Percentiles rank a stretch among this genome's conserved stretches.
Evolutionary conservation across 1,140 invertebrate genomes (phyloP).

Genomic region (Mizuhopecten yessoensis): DNA sequence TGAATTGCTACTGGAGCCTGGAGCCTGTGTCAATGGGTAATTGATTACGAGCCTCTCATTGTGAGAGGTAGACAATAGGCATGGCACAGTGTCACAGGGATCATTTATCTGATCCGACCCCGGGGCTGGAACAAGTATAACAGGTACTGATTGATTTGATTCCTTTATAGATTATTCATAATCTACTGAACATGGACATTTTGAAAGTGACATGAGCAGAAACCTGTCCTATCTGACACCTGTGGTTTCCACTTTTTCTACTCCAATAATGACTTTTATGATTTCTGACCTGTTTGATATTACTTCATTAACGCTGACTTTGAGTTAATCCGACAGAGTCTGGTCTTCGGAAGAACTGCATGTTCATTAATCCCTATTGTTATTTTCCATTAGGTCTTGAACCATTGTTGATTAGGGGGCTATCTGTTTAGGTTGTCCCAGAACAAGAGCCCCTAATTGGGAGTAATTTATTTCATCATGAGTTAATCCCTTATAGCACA

Average conservation of each 20-base stretch:
- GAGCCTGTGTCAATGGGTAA: conserved; percentile 11
- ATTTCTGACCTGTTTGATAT: neutral
- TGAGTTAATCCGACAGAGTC: neutral
- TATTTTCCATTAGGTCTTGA: too few relatives aligned
- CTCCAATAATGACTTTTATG: neutral
- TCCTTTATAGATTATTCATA: neutral
- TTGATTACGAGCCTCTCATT: neutral
- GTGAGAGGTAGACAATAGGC: neutral
- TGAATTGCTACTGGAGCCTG: neutral
- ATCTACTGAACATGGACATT: neutral
- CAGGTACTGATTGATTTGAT: neutral
- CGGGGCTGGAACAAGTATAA: neutral
- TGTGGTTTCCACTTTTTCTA: neutral
- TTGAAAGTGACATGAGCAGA: neutral
- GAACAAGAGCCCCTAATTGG: too few relatives aligned
- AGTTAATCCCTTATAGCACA: too few relatives aligned
- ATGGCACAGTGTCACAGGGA: neutral
- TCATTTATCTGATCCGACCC: neutral
- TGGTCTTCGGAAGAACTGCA: neutral
- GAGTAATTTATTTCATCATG: too few relatives aligned
- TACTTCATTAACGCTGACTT: neutral
- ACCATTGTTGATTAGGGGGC: too few relatives aligned
- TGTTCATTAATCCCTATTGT: too few relatives aligned
- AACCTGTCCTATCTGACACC: neutral
- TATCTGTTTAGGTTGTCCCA: too few relatives aligned